Evolutionary conservation across 2,113 vertebrate species (phyloP).

Genomic region (Spermophilus dauricus): DNA sequence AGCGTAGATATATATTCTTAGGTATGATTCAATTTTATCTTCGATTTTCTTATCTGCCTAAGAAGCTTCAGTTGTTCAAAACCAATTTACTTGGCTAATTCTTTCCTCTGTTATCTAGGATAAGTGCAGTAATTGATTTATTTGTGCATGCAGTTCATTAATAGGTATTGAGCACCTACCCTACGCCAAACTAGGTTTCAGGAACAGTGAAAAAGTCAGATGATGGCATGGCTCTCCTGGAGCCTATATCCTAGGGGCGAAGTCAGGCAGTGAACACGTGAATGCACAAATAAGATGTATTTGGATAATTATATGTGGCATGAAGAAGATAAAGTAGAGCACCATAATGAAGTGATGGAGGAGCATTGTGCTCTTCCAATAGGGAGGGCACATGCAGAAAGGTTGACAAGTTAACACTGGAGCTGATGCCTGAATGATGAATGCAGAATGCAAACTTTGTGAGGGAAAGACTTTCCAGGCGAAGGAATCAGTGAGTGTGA

Average conservation of each 20-base stretch:
- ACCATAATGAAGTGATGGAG: too few species aligned
- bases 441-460: fast-evolving
- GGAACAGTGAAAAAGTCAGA: neutral
- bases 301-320: neutral
- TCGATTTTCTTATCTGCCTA: slow-evolving; percentile 78
- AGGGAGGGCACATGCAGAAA: fast-evolving
- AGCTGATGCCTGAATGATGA: too few species aligned
- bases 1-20: slow-evolving; percentile 60
- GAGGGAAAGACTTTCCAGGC: neutral
- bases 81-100: slow-evolving; percentile 81
- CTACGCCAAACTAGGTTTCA: neutral
- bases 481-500: neutral
- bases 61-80: slow-evolving; percentile 74
- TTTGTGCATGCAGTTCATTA: neutral
- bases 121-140: neutral
- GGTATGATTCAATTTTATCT: slow-evolving; percentile 66
- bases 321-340: neutral
- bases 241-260: neutral
- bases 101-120: slow-evolving; percentile 68
- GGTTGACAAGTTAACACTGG: neutral
- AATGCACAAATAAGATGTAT: neutral
- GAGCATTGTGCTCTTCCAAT: too few species aligned
- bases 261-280: neutral
- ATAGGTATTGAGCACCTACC: neutral
- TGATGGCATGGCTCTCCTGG: neutral